A percentile compares a stretch with the other conserved stretches of the same genome.
Evolutionary conservation across 2,113 vertebrate species (phyloP).

Genomic region (Ptyas mucosa): DNA sequence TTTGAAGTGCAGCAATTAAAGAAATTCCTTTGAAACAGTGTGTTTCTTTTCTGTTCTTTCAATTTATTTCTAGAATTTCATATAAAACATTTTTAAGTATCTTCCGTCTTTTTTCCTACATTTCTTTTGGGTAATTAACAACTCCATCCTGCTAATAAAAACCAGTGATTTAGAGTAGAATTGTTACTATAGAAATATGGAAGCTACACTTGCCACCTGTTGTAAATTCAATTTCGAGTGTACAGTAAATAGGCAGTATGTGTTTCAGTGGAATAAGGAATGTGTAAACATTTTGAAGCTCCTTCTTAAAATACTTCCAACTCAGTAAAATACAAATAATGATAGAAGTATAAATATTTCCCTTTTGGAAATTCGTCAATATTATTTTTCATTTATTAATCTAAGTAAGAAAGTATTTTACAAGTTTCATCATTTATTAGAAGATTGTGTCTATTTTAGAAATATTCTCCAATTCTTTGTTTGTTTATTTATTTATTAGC

Average conservation of each 20-base stretch:
- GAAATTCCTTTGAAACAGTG: neutral
- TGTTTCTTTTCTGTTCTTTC: neutral
- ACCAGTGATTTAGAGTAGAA: neutral
- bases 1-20: conserved; percentile 2
- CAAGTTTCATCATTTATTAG: neutral
- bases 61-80: neutral
- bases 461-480: neutral
- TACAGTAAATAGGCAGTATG: neutral
- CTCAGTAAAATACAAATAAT: neutral
- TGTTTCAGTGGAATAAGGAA: conserved; percentile 5
- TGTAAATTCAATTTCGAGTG: neutral
- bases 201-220: neutral
- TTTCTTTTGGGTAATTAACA: conserved; percentile 15
- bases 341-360: conserved; percentile 3
- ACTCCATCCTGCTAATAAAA: neutral
- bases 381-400: neutral
- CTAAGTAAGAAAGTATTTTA: conserved; percentile 8
- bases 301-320: neutral
- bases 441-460: neutral
- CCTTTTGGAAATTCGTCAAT: neutral
- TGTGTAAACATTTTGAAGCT: neutral
- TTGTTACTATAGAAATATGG: neutral
- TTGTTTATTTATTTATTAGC: neutral
- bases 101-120: conserved; percentile 19
- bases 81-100: conserved; percentile 16